Evolutionary conservation across 2,888 invertebrate genomes (phyloP).

Genomic region (Teleiodes luculella): DNA sequence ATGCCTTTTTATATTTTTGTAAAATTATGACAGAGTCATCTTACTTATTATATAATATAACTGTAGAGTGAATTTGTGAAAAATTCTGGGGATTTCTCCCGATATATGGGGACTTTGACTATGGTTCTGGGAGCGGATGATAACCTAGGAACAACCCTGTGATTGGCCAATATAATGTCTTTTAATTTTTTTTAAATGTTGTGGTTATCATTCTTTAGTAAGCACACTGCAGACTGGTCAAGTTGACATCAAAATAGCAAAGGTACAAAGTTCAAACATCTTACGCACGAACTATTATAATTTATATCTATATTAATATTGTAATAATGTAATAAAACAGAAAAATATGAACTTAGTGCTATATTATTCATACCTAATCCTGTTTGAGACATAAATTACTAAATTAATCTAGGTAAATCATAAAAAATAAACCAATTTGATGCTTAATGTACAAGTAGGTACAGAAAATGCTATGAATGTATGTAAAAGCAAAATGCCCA

Average conservation of each 20-base stretch:
- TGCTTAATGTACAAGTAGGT: background rate
- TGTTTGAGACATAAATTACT: background rate
- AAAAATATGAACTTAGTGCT: background rate
- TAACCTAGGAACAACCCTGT: too few species aligned
- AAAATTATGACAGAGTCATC: too few species aligned
- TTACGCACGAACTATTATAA: background rate
- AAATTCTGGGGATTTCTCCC: too few species aligned
- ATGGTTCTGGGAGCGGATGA: too few species aligned
- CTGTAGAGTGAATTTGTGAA: too few species aligned
- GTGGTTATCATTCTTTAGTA: background rate
- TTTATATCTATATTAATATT: background rate
- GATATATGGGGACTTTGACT: too few species aligned
- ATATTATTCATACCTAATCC: background rate
- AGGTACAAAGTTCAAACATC: slow-evolving; percentile 6
- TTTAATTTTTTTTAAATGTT: too few species aligned
- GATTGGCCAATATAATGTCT: too few species aligned
- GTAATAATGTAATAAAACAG: slow-evolving; percentile 2
- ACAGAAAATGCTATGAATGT: background rate
- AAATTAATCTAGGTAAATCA: background rate
- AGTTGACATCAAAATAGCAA: background rate
- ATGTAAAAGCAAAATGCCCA: background rate
- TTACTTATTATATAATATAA: too few species aligned
- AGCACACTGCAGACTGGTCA: background rate
- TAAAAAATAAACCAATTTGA: background rate
- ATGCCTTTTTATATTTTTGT: too few species aligned